A percentile compares a stretch with the other conserved stretches of the same genome.
phyloP scores from a whole-genome alignment of 92 coral and sea anemone genomes.

The Pocillopora meandrina region DNA sequence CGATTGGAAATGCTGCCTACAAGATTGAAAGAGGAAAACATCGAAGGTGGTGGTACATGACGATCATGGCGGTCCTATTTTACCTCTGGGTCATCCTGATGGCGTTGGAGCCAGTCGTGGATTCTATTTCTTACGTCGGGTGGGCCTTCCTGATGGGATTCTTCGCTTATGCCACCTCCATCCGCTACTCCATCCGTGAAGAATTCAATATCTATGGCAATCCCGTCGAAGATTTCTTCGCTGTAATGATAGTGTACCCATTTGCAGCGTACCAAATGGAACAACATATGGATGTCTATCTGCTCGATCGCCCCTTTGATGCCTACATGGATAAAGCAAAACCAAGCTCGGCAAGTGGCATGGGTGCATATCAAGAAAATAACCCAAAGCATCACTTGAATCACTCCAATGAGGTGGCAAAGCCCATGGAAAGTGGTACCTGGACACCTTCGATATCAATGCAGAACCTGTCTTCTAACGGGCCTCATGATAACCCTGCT shows the following conservation, averaged over 20 bases:
- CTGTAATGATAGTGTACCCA: slow-evolving; percentile 64
- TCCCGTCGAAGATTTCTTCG: slow-evolving; percentile 64
- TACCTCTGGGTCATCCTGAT: slow-evolving; percentile 76
- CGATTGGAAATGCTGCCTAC: slow-evolving; percentile 81
- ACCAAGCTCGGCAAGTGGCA: too few relatives aligned
- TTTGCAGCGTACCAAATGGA: slow-evolving; percentile 69
- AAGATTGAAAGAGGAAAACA: slow-evolving; percentile 39
- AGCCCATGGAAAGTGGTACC: not conserved
- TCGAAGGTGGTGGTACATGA: slow-evolving; percentile 67
- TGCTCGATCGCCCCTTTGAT: too few relatives aligned
- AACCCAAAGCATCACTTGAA: not conserved
- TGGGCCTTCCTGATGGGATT: slow-evolving; percentile 80
- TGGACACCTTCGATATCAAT: slow-evolving; percentile 24
- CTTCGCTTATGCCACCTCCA: slow-evolving; percentile 77
- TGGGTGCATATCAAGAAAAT: not conserved
- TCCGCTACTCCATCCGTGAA: slow-evolving; percentile 62
- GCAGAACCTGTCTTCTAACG: not conserved
- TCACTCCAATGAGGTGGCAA: not conserved
- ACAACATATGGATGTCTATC: slow-evolving; percentile 40
- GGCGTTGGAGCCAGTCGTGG: slow-evolving; percentile 64
- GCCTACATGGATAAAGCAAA: not conserved
- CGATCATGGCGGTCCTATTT: slow-evolving; percentile 70
- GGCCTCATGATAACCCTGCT: not conserved
- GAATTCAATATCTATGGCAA: slow-evolving; percentile 51
- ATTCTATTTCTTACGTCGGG: slow-evolving; percentile 76